These are phyloP conservation scores for Enteromius treurensis DNA, from an alignment of 2,797 vertebrate species.

Conservation along the genomic window DNA sequence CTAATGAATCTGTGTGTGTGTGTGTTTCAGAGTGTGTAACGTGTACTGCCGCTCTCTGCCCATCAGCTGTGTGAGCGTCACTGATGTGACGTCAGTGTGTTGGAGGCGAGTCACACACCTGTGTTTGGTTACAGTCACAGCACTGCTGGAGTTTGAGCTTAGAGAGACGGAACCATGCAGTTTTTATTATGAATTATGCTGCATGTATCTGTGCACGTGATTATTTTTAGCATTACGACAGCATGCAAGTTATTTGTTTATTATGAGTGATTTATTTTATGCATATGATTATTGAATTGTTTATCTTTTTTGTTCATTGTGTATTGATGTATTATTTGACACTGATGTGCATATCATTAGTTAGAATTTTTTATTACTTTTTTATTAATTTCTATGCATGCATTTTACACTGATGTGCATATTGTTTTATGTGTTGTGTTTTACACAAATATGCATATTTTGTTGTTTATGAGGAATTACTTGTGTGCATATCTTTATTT, in stretches of 20 bases:
- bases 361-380: neutral
- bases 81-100: constrained; percentile 42
- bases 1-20: constrained; percentile 42
- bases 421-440: neutral
- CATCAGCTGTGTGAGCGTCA: constrained; percentile 61
- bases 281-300: neutral
- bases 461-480: too few relatives aligned
- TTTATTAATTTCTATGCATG: neutral
- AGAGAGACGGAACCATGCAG: too few relatives aligned
- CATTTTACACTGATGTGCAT: neutral
- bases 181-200: neutral
- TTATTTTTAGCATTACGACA: neutral
- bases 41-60: constrained; percentile 64
- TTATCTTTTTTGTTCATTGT: neutral
- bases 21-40: constrained; percentile 55
- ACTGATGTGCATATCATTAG: neutral
- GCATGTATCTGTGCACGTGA: neutral
- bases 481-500: neutral
- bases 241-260: neutral
- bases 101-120: constrained; percentile 15
- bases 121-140: neutral
- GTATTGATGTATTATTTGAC: neutral
- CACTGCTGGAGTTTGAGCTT: neutral
- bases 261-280: neutral
- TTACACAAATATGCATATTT: too few relatives aligned